Percentiles rank a stretch among this genome's conserved stretches.
Evolutionary conservation across 2,797 vertebrate species (phyloP).

Genomic region (Ctenopoma multispine): DNA sequence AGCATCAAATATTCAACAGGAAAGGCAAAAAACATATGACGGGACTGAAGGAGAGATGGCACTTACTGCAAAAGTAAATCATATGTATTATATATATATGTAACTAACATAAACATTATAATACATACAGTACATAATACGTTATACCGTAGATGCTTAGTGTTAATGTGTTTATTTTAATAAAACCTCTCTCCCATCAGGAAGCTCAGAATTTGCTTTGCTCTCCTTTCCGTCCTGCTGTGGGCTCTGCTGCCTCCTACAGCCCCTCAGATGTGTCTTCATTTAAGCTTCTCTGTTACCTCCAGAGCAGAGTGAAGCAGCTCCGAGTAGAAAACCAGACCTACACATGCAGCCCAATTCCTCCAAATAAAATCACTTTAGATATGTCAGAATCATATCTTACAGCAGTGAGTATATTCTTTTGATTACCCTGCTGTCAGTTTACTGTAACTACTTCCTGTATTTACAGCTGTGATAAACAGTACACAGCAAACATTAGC

Average conservation of each 20-base stretch:
- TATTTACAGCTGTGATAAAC: neutral
- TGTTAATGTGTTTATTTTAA: neutral
- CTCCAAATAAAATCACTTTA: constrained; percentile 16
- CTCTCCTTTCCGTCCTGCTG: constrained; percentile 39
- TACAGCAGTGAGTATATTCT: constrained; percentile 45
- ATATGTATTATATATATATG: neutral
- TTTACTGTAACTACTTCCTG: neutral
- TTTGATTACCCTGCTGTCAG: neutral
- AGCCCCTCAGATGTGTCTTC: constrained; percentile 64
- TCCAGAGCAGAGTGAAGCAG: constrained; percentile 84
- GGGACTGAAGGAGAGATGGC: constrained; percentile 56
- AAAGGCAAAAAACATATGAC: constrained; percentile 54
- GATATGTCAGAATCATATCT: constrained; percentile 61
- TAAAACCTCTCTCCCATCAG: constrained; percentile 50
- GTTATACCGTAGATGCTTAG: neutral
- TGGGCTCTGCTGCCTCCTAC: constrained; percentile 38
- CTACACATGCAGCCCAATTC: constrained; percentile 25
- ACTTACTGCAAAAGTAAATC: constrained; percentile 69
- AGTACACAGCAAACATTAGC: neutral
- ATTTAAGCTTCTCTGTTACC: constrained; percentile 77
- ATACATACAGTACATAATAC: neutral
- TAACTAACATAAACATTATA: neutral
- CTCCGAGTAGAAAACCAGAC: constrained; percentile 76
- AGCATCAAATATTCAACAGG: constrained; percentile 57
- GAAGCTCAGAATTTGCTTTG: constrained; percentile 51